phyloP scores from a whole-genome alignment of 35 echinoderm and acorn worm species.

The Amphiura filiformis region DNA sequence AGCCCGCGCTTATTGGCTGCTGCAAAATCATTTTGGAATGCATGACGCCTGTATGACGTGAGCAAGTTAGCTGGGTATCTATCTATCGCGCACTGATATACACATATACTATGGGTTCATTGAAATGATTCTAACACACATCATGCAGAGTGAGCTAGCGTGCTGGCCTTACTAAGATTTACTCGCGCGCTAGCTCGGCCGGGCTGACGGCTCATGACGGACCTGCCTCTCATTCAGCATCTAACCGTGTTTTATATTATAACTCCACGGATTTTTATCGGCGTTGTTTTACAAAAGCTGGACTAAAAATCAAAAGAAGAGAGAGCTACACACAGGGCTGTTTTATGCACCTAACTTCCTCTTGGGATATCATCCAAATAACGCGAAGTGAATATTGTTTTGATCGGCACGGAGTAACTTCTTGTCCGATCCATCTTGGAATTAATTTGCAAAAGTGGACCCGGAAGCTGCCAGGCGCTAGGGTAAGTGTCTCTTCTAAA shows the following conservation, averaged over 20 bases:
- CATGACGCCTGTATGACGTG: conserved; percentile 33
- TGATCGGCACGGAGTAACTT: no score
- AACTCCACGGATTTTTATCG: not conserved
- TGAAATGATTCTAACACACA: conserved; percentile 34
- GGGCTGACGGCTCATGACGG: conserved; percentile 10
- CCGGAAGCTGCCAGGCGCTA: no score
- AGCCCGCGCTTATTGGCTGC: conserved; percentile 8
- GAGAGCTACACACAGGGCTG: not conserved
- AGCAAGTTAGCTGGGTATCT: conserved; percentile 33
- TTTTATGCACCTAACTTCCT: not conserved
- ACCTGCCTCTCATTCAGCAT: not conserved
- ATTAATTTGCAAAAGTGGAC: no score
- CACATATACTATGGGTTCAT: conserved; percentile 45
- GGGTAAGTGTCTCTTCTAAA: no score
- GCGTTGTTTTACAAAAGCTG: not conserved
- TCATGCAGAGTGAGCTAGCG: conserved; percentile 23
- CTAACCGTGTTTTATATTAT: not conserved
- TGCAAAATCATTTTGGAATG: conserved; percentile 22
- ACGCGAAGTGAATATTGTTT: not conserved
- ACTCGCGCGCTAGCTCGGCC: conserved; percentile 13
- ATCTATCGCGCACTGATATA: conserved; percentile 37
- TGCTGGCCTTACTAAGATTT: not conserved
- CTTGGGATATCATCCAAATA: not conserved
- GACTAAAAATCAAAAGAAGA: not conserved
- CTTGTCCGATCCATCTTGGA: no score